Evolutionary conservation across 2,797 vertebrate species (phyloP), one percentile per base, ranked within the genome.

Genomic region (Lepilemur ruficaudatus): DNA sequence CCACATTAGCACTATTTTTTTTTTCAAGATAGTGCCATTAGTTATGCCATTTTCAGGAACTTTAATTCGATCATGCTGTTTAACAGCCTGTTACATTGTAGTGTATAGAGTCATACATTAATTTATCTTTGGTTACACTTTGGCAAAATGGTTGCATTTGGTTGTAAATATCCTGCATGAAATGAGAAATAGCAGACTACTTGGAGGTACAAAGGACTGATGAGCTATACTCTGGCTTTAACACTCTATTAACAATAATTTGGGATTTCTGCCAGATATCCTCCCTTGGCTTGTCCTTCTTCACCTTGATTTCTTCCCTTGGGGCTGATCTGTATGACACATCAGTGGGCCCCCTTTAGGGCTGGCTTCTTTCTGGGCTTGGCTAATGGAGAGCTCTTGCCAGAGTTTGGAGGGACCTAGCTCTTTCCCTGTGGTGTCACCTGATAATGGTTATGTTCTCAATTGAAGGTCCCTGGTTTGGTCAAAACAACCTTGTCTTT

Each of bases 11-110:
- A 89, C 97, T 97, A 94, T 82, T 93, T 98, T 98, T 98, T 98
- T 98, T 97, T 98, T 93, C 78, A 95, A 98, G 98, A 97, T 97
- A 98, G 95, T 98, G 96, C 96, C 97, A 98, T 99, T 98, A 98
- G 98, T 98, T 98, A 98, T 98, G 98, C 98, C 98, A 98, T 98
- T 98, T 98, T 98, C 98, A 98, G 98, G 98, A 98, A 98, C 98
- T 98, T 98, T 98, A 98, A 98, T 98, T 98, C 84, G 92, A 97
- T 98, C 97, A 98, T 95, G 96, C 98, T 98, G 93, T 98, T 98
- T 98, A 98, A 98, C 98, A 98, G 97, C 97, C 98, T 98, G 98
- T 97, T 98, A 97, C 94, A 98, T 97, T 98, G 97, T 98, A 98
- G 96, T 97, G 88, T 97, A 94, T 98, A 96, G 98, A 98, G 98